phyloP scores from a whole-genome alignment of 2,888 invertebrate genomes.

The Meloe dianella region DNA sequence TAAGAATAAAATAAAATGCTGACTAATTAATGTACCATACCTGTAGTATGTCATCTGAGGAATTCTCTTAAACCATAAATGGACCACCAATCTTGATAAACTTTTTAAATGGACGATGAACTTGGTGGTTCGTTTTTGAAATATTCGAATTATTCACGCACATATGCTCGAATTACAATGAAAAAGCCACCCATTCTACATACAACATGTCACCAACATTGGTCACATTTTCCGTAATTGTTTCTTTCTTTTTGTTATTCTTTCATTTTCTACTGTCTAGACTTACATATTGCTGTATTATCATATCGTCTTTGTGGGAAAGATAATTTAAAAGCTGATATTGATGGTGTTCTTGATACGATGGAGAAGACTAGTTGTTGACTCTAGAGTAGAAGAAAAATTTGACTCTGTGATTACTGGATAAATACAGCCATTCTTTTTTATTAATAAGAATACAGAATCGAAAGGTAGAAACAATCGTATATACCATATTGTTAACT shows the following conservation, averaged over 20 bases:
- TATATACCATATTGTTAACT: too few species aligned
- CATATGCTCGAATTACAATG: slow-evolving; percentile 30
- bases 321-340: background rate
- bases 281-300: background rate
- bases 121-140: slow-evolving; percentile 27
- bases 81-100: slow-evolving; percentile 37
- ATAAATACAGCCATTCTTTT: background rate
- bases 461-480: too few species aligned
- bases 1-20: slow-evolving; percentile 23
- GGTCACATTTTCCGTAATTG: slow-evolving; percentile 14
- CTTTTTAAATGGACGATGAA: slow-evolving; percentile 35
- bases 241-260: slow-evolving; percentile 7
- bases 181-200: slow-evolving; percentile 17
- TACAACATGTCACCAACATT: slow-evolving; percentile 3
- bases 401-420: background rate
- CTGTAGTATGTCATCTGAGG: slow-evolving; percentile 34
- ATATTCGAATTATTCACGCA: slow-evolving; percentile 36
- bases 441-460: background rate
- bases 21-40: slow-evolving; percentile 36
- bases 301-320: background rate
- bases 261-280: slow-evolving; percentile 8
- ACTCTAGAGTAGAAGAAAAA: background rate
- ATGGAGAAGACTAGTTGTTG: background rate
- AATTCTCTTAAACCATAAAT: slow-evolving; percentile 33
- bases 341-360: background rate